Base-by-base conservation (phyloP, 1,140 invertebrate genomes). In the Ectropis grisescens region DNA sequence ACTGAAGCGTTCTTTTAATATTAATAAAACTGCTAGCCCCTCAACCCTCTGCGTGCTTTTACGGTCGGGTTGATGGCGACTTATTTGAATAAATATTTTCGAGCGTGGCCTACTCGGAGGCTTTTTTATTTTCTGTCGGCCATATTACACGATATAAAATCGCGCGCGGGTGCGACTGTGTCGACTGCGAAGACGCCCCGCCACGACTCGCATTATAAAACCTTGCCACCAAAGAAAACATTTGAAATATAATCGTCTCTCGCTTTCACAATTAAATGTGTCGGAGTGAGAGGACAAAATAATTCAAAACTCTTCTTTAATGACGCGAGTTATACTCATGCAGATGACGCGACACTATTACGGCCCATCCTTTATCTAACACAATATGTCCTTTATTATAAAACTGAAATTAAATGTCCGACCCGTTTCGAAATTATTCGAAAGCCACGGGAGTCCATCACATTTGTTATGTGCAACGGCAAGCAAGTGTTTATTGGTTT, bases 21-120 rank as follows among this genome's bases (percentile, higher is more conserved):
- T 75, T 74, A 75, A 76, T 80, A 75, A 75, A 75, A 74, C 56
- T 64, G 61, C 57, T 67, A 59, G 58, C 58, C 56, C 55, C 56
- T 66, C 66, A 72, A 65, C 61, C 68, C 67, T 70, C 47, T 28
- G 52, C 62, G 57, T 61, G 50, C 59, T 67, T 75, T 76, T 76
- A 76, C 71, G 75, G 61, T 72, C 58, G 61, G 68, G 43, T 76
- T 70, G 61, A 72, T 71, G 66, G 68, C 59, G 61, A 72, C 67
- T 74, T 76, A 80, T 80, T 80, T 80, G 62, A 80, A 76, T 80
- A 76, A 75, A 76, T 76, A 80, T 75, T 68, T 76, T 51, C 54
- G 53, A 62, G 68, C 49, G 48, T 40, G 50, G 52, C 44, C 51
- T 45, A 53, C 41, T 33, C 50, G 39, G 37, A 39, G 48, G 29